phyloP scores from a whole-genome alignment of 1,140 invertebrate genomes.

The Drosophila tani region DNA sequence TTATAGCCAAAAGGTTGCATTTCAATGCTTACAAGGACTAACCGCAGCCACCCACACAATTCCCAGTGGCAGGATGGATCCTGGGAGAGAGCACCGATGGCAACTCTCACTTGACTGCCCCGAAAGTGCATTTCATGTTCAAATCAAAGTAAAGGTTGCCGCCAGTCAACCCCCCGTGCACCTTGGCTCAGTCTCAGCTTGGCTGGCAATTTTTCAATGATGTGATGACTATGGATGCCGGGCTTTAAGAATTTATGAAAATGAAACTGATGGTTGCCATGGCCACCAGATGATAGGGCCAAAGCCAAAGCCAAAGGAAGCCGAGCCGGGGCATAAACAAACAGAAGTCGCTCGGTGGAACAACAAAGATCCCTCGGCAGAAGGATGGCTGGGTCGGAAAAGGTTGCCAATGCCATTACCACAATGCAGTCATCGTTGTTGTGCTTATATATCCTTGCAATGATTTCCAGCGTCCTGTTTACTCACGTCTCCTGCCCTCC shows the following conservation, averaged over 20 bases:
- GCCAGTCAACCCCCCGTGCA: conserved; percentile 8
- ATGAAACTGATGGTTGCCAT: conserved; percentile 52
- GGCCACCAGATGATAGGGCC: conserved; percentile 44
- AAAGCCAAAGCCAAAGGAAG: conserved; percentile 7
- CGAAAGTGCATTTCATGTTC: conserved; percentile 55
- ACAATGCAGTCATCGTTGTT: conserved; percentile 54
- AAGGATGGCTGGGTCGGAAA: conserved; percentile 12
- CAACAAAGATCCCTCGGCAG: conserved; percentile 29
- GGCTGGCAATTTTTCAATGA: conserved; percentile 47
- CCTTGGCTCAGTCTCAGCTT: conserved; percentile 23
- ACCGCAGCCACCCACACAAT: conserved; percentile 4
- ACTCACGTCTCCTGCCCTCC: conserved; percentile 23
- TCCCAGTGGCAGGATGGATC: conserved; percentile 4
- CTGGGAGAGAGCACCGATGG: conserved; percentile 44
- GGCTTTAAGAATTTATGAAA: conserved; percentile 54
- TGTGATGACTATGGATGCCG: conserved; percentile 29
- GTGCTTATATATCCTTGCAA: conserved; percentile 54
- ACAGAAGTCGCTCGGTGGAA: conserved; percentile 32
- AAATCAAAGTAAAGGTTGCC: conserved; percentile 56
- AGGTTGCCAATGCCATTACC: conserved; percentile 54
- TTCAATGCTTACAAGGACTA: conserved; percentile 25
- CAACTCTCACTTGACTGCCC: conserved; percentile 56
- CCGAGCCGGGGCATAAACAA: conserved; percentile 21
- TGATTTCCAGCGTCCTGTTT: conserved; percentile 46
- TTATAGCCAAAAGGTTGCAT: conserved; percentile 29